Conservation (phyloP, 2,113 vertebrate species). For the Coracopsis vasa region DNA sequence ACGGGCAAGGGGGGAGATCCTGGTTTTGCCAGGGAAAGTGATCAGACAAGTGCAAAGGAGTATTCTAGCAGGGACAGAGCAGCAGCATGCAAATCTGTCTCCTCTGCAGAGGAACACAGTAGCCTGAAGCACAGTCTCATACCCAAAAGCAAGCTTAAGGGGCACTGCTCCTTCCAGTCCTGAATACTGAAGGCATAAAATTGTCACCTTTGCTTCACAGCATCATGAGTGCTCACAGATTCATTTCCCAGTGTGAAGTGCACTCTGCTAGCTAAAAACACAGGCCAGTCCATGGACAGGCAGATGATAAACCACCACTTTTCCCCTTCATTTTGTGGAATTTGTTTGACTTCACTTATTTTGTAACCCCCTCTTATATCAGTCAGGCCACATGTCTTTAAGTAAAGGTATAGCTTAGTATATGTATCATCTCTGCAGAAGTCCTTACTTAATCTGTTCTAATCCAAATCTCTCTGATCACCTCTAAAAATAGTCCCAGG, state of each 20-base stretch:
- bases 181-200: background rate
- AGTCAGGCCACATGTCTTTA: background rate
- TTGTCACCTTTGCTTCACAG: background rate
- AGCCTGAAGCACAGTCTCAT: background rate
- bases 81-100: fast-evolving
- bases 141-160: background rate
- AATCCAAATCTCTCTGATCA: constrained; percentile 38
- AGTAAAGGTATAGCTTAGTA: background rate
- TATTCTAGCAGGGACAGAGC: background rate
- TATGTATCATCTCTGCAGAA: constrained; percentile 14
- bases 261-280: background rate
- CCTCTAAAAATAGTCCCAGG: constrained; percentile 44
- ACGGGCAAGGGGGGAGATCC: background rate
- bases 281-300: fast-evolving
- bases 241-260: background rate
- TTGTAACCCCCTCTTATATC: background rate
- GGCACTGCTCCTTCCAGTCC: background rate
- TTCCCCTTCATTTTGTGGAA: background rate
- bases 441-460: constrained; percentile 20
- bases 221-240: background rate
- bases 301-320: background rate
- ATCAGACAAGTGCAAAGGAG: background rate
- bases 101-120: background rate
- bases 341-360: background rate
- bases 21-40: background rate